Evolutionary conservation across 2,888 invertebrate species (phyloP).

Genomic region (Drosophila suboccidentalis): DNA sequence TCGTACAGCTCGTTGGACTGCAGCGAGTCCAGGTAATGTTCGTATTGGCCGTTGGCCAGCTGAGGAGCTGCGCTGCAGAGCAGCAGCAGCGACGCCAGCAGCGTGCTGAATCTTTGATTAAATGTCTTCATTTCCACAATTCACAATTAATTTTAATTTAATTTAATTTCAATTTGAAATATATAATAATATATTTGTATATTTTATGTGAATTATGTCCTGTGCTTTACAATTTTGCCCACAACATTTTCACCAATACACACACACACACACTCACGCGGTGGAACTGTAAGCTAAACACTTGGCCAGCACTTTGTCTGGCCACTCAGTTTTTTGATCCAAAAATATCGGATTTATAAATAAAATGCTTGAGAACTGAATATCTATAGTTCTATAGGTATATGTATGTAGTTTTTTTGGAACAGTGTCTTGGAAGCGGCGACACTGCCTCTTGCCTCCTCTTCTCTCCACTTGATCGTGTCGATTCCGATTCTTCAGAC

Average conservation of each 20-base stretch:
- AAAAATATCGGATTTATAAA: constrained; percentile 83
- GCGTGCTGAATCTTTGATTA: constrained; percentile 65
- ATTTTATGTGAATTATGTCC: constrained; percentile 22
- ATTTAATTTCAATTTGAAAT: not conserved
- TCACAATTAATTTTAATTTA: constrained; percentile 19
- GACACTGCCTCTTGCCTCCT: constrained; percentile 17
- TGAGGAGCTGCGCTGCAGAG: constrained; percentile 28
- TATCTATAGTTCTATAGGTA: constrained; percentile 30
- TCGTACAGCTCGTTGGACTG: constrained; percentile 80
- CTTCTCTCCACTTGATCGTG: constrained; percentile 1
- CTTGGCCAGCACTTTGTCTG: constrained; percentile 47
- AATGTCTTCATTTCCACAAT: constrained; percentile 46
- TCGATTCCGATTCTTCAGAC: constrained; percentile 12
- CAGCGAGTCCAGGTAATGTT: constrained; percentile 80
- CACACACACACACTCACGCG: constrained; percentile 29
- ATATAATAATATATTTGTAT: constrained; percentile 5
- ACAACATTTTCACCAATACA: constrained; percentile 63
- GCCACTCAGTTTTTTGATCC: constrained; percentile 59
- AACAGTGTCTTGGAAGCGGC: constrained; percentile 63
- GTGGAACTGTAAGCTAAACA: constrained; percentile 34
- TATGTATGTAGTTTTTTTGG: constrained; percentile 44
- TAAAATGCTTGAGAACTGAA: constrained; percentile 57
- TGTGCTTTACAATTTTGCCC: constrained; percentile 63
- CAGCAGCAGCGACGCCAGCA: constrained; percentile 50
- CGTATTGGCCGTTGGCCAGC: constrained; percentile 69